These are phyloP conservation scores for Chrysolina haemoptera DNA, from an alignment of 2,888 invertebrate species.

Conservation along the genomic window DNA sequence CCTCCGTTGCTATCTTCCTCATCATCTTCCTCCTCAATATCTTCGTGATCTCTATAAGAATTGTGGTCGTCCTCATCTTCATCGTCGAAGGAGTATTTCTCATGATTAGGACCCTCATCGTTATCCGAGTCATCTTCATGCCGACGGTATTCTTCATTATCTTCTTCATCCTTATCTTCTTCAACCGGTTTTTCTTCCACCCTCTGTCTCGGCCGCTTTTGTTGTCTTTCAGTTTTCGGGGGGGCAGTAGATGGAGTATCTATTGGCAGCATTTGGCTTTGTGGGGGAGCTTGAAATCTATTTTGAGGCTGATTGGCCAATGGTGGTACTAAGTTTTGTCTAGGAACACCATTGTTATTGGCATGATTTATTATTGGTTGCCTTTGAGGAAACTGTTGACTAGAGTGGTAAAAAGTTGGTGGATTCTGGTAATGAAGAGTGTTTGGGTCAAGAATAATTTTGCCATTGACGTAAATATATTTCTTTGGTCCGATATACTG, in stretches of 20 bases:
- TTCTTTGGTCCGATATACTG: constrained; percentile 55
- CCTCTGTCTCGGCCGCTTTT: constrained; percentile 27
- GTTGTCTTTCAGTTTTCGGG: constrained; percentile 37
- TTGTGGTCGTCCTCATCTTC: constrained; percentile 48
- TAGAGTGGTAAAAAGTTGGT: constrained; percentile 34
- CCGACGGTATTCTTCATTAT: constrained; percentile 43
- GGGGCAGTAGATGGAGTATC: constrained; percentile 35
- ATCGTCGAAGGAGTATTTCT: constrained; percentile 50
- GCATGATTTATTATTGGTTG: constrained; percentile 15
- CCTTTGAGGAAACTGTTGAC: constrained; percentile 38
- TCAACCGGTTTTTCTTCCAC: constrained; percentile 41
- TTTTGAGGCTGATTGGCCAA: constrained; percentile 13
- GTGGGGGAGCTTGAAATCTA: constrained; percentile 36
- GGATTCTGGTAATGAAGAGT: constrained; percentile 30
- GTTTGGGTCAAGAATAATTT: constrained; percentile 55
- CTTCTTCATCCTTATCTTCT: constrained; percentile 47
- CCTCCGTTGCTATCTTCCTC: constrained; percentile 55
- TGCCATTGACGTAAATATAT: constrained; percentile 59
- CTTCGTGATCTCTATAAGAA: constrained; percentile 38
- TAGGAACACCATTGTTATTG: constrained; percentile 2
- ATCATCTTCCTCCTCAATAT: constrained; percentile 52
- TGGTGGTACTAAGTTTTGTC: constrained; percentile 26
- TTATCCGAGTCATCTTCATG: constrained; percentile 38
- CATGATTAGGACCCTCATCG: constrained; percentile 33
- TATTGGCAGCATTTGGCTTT: constrained; percentile 34